These are phyloP conservation scores for Paramisgurnus dabryanus DNA, from an alignment of 2,113 vertebrate species.

Conservation along the genomic window DNA sequence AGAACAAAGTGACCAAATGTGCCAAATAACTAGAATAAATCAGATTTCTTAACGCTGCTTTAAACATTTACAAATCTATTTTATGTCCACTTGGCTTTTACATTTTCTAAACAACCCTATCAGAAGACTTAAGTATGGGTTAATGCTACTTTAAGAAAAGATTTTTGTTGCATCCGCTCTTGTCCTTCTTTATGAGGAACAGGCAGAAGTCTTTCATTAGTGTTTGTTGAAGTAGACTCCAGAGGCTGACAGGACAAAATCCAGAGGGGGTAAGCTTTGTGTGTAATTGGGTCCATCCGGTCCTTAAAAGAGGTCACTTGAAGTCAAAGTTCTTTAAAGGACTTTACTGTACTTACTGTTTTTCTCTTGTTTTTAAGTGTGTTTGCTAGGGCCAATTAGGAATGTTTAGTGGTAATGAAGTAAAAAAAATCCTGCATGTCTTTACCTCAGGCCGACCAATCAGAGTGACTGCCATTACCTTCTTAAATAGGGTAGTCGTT, in stretches of 20 bases:
- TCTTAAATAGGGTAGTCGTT: background rate
- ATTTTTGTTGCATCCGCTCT: constrained; percentile 50
- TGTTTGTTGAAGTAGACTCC: constrained; percentile 53
- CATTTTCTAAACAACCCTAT: background rate
- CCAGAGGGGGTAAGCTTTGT: constrained; percentile 59
- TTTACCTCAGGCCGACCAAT: background rate
- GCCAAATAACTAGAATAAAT: too few species aligned
- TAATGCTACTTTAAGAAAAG: background rate
- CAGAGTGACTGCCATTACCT: too few species aligned
- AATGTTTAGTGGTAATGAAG: background rate
- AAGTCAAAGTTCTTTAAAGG: constrained; percentile 61
- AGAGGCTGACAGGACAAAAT: constrained; percentile 27
- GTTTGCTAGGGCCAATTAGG: background rate
- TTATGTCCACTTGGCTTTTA: background rate
- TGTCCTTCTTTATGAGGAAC: constrained; percentile 62
- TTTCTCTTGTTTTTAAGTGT: background rate
- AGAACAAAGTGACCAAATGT: too few species aligned
- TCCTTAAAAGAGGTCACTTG: constrained; percentile 70
- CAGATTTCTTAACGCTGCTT: too few species aligned
- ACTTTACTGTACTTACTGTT: constrained; percentile 10
- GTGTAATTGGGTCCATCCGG: constrained; percentile 75
- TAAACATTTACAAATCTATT: background rate
- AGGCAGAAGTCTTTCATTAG: constrained; percentile 73
- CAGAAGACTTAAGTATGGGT: background rate
- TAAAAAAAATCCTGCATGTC: too few species aligned